Evolutionary conservation across 1,140 invertebrate genomes (phyloP).

Genomic region (Sycobia sp.): DNA sequence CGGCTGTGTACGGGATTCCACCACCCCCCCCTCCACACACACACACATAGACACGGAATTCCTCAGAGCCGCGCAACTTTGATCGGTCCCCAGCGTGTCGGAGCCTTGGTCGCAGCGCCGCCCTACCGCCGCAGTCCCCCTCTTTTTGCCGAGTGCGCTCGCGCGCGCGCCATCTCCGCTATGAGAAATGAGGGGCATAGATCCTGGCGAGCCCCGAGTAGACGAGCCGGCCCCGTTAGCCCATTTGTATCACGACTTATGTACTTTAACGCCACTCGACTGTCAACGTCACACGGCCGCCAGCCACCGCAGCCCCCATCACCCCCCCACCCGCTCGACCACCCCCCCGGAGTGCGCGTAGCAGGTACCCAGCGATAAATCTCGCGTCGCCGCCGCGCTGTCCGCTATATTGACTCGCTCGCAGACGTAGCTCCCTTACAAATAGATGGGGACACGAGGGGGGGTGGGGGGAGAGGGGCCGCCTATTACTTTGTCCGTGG

Average conservation of each 20-base stretch:
- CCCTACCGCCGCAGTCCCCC: conserved; percentile 38
- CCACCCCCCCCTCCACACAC: too few relatives aligned
- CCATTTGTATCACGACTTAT: conserved; percentile 45
- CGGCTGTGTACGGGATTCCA: too few relatives aligned
- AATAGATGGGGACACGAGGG: too few relatives aligned
- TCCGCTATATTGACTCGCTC: too few relatives aligned
- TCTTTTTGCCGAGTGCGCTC: conserved; percentile 36
- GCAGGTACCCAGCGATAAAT: conserved; percentile 7
- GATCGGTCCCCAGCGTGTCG: too few relatives aligned
- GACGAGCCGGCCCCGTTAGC: conserved; percentile 33
- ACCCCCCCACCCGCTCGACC: too few relatives aligned
- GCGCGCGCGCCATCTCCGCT: conserved; percentile 13
- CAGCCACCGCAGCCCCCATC: too few relatives aligned
- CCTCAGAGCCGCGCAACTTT: conserved; percentile 41
- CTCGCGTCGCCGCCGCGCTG: background rate
- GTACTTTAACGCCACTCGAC: conserved; percentile 2
- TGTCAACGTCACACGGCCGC: background rate
- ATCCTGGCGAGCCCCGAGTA: conserved; percentile 46
- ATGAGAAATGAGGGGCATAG: conserved; percentile 55
- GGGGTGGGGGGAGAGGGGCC: too few relatives aligned
- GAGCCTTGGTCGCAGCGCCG: too few relatives aligned
- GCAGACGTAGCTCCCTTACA: too few relatives aligned
- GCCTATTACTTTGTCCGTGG: too few relatives aligned
- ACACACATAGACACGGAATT: too few relatives aligned
- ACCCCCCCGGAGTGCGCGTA: background rate